Evolutionary conservation across 1,140 invertebrate species (phyloP).

Genomic region (Galendromus occidentalis): DNA sequence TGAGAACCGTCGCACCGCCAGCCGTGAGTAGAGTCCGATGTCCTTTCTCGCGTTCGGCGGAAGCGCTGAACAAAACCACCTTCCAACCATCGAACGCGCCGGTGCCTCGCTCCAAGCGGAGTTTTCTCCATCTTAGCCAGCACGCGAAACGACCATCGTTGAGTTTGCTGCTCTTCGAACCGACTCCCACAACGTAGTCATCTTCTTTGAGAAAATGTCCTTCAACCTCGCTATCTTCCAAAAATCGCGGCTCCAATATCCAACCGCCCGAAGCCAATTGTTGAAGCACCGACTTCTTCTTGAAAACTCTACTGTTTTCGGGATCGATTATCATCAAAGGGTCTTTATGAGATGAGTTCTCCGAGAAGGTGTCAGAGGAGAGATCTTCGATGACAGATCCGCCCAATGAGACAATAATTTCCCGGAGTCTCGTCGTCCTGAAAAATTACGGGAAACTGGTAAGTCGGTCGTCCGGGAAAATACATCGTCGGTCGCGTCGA

Average conservation of each 20-base stretch:
- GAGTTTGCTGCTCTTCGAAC: neutral
- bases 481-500: no score
- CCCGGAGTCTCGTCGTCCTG: no score
- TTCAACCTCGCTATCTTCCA: neutral
- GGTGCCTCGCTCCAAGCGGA: neutral
- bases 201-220: neutral
- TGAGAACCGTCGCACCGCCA: neutral
- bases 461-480: no score
- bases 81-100: neutral
- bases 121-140: neutral
- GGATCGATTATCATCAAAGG: neutral
- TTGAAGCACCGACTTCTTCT: slow-evolving; percentile 1
- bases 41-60: neutral
- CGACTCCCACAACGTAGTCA: neutral
- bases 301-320: neutral
- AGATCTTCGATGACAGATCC: no score
- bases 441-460: no score
- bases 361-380: no score
- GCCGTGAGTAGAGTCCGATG: neutral
- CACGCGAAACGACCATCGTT: neutral
- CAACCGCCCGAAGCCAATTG: neutral
- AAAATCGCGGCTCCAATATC: neutral
- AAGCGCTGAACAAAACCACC: neutral
- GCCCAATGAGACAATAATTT: no score
- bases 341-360: no score